These are phyloP conservation scores for Drosophila acutilabella DNA, from an alignment of 2,888 invertebrate species.

Conservation along the genomic window DNA sequence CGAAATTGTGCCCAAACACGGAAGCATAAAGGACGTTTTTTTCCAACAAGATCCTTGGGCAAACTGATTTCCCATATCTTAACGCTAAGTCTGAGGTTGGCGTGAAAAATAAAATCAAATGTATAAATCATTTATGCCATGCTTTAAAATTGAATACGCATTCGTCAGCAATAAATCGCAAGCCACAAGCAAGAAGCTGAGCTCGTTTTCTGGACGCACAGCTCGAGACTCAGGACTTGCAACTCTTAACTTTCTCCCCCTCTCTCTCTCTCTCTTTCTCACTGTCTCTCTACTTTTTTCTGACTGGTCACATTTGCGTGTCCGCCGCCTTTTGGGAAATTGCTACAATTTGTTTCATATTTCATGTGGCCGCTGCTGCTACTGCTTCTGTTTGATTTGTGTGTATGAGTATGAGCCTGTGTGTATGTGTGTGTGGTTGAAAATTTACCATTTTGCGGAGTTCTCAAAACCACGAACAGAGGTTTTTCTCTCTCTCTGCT, in stretches of 20 bases:
- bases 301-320: slow-evolving; percentile 72
- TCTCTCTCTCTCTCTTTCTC: neutral
- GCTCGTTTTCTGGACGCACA: slow-evolving; percentile 33
- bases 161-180: slow-evolving; percentile 80
- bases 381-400: slow-evolving; percentile 11
- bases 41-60: slow-evolving; percentile 26
- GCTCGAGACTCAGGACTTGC: slow-evolving; percentile 3
- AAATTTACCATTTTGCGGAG: slow-evolving; percentile 48
- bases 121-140: slow-evolving; percentile 77
- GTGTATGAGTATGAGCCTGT: slow-evolving; percentile 5
- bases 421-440: slow-evolving; percentile 17
- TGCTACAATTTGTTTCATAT: slow-evolving; percentile 79
- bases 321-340: slow-evolving; percentile 67
- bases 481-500: slow-evolving; percentile 24
- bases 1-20: slow-evolving; percentile 52
- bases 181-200: slow-evolving; percentile 31
- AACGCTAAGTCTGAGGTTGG: slow-evolving; percentile 41
- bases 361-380: slow-evolving; percentile 61
- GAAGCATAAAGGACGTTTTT: slow-evolving; percentile 20
- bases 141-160: slow-evolving; percentile 79
- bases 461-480: slow-evolving; percentile 27
- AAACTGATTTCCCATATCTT: slow-evolving; percentile 58
- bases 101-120: slow-evolving; percentile 75
- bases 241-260: neutral
- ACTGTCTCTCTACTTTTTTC: slow-evolving; percentile 4